Evolutionary conservation across 2,113 vertebrate species (phyloP).

Genomic region (Spizaetus ornatus): DNA sequence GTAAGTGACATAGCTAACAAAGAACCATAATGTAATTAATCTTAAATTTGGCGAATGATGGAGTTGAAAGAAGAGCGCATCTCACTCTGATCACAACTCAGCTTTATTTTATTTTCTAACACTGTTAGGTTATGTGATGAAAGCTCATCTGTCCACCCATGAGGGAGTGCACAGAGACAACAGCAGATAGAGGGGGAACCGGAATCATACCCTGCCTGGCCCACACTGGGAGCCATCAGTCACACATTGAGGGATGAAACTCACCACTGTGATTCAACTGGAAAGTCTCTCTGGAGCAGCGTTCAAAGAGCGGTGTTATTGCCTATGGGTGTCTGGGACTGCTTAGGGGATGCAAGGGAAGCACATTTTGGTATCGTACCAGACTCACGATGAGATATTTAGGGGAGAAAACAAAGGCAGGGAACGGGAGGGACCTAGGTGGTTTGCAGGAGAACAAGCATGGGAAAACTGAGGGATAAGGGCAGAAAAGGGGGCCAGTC

Average conservation of each 20-base stretch:
- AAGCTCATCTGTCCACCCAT: accelerated
- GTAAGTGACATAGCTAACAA: neutral
- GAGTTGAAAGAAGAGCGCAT: neutral
- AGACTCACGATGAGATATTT: neutral
- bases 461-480: neutral
- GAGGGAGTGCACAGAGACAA: neutral
- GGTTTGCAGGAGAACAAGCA: neutral
- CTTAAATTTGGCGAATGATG: neutral
- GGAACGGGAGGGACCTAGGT: neutral
- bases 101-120: neutral
- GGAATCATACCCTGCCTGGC: neutral
- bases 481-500: neutral
- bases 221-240: neutral
- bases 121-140: neutral
- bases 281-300: neutral
- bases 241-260: neutral
- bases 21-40: neutral
- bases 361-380: neutral
- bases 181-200: accelerated
- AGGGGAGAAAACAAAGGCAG: neutral
- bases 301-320: neutral
- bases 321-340: neutral
- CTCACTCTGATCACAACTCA: neutral
- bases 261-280: neutral
- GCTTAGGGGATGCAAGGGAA: neutral